These are phyloP conservation scores for Lucilia cuprina DNA, from an alignment of 1,140 invertebrate species.

Conservation along the genomic window DNA sequence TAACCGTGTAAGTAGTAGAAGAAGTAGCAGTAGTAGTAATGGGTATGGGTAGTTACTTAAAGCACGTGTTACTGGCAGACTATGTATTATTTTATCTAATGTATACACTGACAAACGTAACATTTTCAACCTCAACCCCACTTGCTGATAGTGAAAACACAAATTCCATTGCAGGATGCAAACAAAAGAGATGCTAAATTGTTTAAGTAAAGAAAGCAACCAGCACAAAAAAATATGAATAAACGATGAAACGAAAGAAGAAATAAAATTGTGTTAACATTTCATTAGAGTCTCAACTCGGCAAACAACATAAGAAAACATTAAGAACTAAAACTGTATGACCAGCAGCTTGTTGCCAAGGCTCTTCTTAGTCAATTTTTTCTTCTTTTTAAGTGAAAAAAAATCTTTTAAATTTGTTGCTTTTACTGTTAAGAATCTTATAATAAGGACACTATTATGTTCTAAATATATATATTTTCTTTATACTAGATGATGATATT, in stretches of 20 bases:
- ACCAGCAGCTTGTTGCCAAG: background rate
- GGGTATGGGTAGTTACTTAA: background rate
- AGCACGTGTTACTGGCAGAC: background rate
- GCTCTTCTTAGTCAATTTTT: too few relatives aligned
- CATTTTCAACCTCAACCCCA: background rate
- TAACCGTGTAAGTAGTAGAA: background rate
- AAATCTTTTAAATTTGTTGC: too few relatives aligned
- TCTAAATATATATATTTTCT: too few relatives aligned
- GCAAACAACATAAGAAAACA: background rate
- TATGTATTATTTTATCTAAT: too few relatives aligned
- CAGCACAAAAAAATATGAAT: background rate
- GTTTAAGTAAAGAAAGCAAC: background rate
- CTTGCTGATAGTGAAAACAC: background rate
- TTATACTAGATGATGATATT: too few relatives aligned
- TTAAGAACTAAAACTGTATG: background rate
- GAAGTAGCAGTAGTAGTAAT: background rate
- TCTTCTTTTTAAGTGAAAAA: too few relatives aligned
- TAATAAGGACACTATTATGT: too few relatives aligned
- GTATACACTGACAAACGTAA: background rate
- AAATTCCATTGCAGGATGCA: background rate
- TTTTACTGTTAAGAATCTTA: too few relatives aligned
- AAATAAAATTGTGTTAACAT: constrained; percentile 15
- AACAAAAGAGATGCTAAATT: background rate
- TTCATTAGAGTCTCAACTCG: background rate
- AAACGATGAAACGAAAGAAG: background rate